These are phyloP conservation scores for Emmelina monodactyla DNA, from an alignment of 2,888 invertebrate species.

Conservation along the genomic window DNA sequence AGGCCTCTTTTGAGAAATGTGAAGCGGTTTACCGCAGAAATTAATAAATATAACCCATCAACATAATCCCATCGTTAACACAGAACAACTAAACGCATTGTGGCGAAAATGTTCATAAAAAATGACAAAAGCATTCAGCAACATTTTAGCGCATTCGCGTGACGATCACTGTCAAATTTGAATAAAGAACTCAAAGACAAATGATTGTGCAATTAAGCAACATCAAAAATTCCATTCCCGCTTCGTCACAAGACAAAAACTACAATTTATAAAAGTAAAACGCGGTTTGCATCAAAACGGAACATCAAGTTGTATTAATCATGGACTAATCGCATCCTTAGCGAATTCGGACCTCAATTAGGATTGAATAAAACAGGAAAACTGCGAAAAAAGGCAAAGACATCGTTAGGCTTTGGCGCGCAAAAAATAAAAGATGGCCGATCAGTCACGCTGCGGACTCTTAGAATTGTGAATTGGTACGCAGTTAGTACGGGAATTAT, in stretches of 20 bases:
- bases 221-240: conserved; percentile 26
- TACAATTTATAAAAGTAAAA: conserved; percentile 26
- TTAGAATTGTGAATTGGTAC: too few relatives aligned
- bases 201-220: conserved; percentile 22
- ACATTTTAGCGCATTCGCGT: neutral
- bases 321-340: conserved; percentile 58
- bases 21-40: conserved; percentile 45
- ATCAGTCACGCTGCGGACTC: conserved; percentile 38
- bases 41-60: conserved; percentile 36
- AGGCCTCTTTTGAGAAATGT: conserved; percentile 15
- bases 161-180: neutral
- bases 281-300: conserved; percentile 25
- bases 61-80: conserved; percentile 34
- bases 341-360: conserved; percentile 58
- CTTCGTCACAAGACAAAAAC: conserved; percentile 27
- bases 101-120: neutral
- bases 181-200: conserved; percentile 9
- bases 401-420: conserved; percentile 32
- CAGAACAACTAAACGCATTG: conserved; percentile 17
- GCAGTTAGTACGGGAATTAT: too few relatives aligned
- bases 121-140: neutral
- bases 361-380: conserved; percentile 26
- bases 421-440: conserved; percentile 35
- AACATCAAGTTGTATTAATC: conserved; percentile 43
- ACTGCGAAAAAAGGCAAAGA: conserved; percentile 24